Evolutionary conservation across 2,797 vertebrate species (phyloP), one percentile per base, ranked within the genome.

Genomic region (Oryzias dopingdopingensis): DNA sequence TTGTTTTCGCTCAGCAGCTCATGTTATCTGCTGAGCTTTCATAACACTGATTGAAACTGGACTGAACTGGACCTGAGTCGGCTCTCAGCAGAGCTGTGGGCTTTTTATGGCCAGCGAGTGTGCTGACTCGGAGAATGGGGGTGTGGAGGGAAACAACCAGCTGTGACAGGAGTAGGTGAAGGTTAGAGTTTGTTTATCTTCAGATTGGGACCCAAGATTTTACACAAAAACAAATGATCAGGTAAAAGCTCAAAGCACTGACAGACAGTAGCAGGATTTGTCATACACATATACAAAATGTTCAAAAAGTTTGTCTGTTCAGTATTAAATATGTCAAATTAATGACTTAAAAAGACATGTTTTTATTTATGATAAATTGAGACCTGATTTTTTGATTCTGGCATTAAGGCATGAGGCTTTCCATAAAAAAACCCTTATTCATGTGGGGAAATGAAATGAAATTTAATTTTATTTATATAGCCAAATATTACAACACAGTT

Each of bases 101-200:
- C 24, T 20, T 42, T 32, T 47, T 32, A n/a, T 41, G 49, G 4
- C n/a, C 2, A 7, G 5, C 46, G 4, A 43, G 44, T 42, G 52
- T 13, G 1, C n/a, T 1, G n/a, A 2, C n/a, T 45, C 7, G 6
- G 32, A 37, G 12, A 37, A 37, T 37, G 32, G 32, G 32, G 32
- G 32, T 43, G 14, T 54, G 44, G 49, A 58, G 82, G 72, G 83
- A 89, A 86, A 15, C 6, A 53, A 13, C 59, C 80, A 81, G 80
- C 76, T 86, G 82, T 74, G 52, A 73, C 75, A 65, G 57, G 49
- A 77, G 17, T 42, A 59, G 62, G 59, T 69, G 56, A 80, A 63
- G 50, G 65, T 68, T 48, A 65, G 10, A 1, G 17, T 23, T 10
- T 71, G 49, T 78, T 79, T 81, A 67, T 64, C 56, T 60, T 76